These are phyloP conservation scores for Uromys caudimaculatus DNA, from an alignment of 2,797 vertebrate genomes.

Conservation along the genomic window DNA sequence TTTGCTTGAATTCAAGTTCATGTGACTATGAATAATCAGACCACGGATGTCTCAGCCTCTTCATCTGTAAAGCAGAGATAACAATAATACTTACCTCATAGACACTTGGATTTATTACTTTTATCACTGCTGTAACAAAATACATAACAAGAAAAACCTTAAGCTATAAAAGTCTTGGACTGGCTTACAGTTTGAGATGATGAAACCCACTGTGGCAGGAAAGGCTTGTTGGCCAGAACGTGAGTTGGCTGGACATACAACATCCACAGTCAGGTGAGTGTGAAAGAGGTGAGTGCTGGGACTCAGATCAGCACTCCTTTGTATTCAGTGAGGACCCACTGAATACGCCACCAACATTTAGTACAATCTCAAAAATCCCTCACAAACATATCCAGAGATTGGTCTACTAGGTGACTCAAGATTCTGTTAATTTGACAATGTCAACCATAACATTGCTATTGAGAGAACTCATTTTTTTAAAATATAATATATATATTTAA, in stretches of 20 bases:
- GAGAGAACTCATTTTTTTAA: background rate
- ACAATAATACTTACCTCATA: background rate
- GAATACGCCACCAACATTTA: background rate
- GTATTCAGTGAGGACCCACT: background rate
- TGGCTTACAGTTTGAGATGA: background rate
- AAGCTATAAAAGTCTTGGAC: background rate
- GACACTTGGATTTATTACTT: background rate
- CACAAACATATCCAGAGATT: background rate
- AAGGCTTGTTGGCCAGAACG: background rate
- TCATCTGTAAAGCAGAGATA: background rate
- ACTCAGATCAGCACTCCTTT: background rate
- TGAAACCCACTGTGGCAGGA: background rate
- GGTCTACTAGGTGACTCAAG: background rate
- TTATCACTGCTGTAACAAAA: background rate
- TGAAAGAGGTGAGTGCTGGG: too few species aligned
- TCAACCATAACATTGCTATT: background rate
- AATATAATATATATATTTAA: too few species aligned
- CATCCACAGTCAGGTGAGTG: background rate
- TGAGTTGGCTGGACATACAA: background rate
- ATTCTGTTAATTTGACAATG: background rate
- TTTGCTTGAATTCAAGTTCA: conserved; percentile 1
- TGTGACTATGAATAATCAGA: background rate
- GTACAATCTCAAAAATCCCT: background rate
- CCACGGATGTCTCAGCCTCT: background rate
- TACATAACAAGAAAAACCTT: background rate